These are phyloP conservation scores for Lottia gigantea DNA, from an alignment of 2,888 invertebrate genomes.

Conservation along the genomic window DNA sequence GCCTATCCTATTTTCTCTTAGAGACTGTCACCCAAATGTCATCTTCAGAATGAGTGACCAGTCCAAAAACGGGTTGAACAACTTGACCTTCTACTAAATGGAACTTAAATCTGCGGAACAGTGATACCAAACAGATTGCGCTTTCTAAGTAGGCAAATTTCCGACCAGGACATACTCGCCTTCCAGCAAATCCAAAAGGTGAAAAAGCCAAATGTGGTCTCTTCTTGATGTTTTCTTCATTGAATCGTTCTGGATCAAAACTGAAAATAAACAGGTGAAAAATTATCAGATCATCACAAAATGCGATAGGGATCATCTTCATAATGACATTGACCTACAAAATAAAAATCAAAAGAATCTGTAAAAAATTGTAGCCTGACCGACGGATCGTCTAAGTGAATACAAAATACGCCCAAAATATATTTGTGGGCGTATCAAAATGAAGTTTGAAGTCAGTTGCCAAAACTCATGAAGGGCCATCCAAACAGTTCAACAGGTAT, in stretches of 20 bases:
- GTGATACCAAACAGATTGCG: slow-evolving; percentile 46
- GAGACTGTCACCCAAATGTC: slow-evolving; percentile 65
- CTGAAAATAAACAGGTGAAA: too few species aligned
- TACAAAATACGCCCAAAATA: too few species aligned
- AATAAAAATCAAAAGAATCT: too few species aligned
- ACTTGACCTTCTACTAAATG: slow-evolving; percentile 62
- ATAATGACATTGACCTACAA: too few species aligned
- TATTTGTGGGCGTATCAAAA: too few species aligned
- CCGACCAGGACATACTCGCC: slow-evolving; percentile 57
- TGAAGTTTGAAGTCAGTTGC: too few species aligned
- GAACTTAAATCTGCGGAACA: slow-evolving; percentile 60
- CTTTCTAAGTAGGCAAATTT: slow-evolving; percentile 58
- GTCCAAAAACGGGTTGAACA: slow-evolving; percentile 58
- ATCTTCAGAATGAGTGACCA: slow-evolving; percentile 65
- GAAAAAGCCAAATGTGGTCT: slow-evolving; percentile 54
- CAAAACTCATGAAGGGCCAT: too few species aligned
- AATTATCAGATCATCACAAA: too few species aligned
- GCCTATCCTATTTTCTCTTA: slow-evolving; percentile 35
- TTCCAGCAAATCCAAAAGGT: slow-evolving; percentile 68
- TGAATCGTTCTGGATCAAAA: slow-evolving; percentile 66
- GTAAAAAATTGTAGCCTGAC: too few species aligned
- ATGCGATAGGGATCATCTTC: too few species aligned
- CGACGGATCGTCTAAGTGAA: too few species aligned
- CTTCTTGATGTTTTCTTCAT: slow-evolving; percentile 43
- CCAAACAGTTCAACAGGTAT: too few species aligned